Evolutionary conservation across 2,113 vertebrate species (phyloP).

Genomic region (Emydocephalus ijimae): DNA sequence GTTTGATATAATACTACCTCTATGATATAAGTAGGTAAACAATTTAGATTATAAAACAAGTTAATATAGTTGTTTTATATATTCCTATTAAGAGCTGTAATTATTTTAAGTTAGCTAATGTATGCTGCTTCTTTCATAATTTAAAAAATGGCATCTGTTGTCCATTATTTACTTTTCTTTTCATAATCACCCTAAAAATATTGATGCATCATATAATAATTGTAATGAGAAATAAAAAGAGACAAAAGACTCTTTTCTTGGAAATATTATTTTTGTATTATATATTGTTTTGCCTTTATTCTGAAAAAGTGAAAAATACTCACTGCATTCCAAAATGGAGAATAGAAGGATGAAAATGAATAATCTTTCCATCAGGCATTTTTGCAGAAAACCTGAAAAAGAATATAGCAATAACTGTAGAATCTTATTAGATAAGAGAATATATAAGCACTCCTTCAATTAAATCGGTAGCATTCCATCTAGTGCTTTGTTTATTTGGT

Average conservation of each 20-base stretch:
- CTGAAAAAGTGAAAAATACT: slow-evolving; percentile 64
- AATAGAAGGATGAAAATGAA: slow-evolving; percentile 88
- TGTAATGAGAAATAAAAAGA: background rate
- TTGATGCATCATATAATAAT: background rate
- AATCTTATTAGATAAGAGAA: background rate
- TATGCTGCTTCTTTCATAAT: background rate
- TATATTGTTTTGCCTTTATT: background rate
- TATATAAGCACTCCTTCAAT: background rate
- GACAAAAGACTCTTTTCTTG: background rate
- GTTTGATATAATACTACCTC: background rate
- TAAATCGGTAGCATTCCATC: background rate
- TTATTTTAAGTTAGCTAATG: background rate
- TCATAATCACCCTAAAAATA: background rate
- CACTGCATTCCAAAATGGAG: slow-evolving; percentile 94
- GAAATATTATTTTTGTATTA: slow-evolving; percentile 1
- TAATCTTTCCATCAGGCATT: slow-evolving; percentile 76
- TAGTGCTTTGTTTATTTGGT: background rate
- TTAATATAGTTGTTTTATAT: background rate
- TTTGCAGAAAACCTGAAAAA: slow-evolving; percentile 82
- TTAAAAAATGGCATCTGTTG: background rate
- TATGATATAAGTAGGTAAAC: background rate
- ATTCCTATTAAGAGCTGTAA: background rate
- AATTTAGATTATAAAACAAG: background rate
- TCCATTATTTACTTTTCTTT: background rate
- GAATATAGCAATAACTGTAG: slow-evolving; percentile 3